These are phyloP conservation scores for Eilema sororculum DNA, from an alignment of 2,888 invertebrate species.

Conservation along the genomic window DNA sequence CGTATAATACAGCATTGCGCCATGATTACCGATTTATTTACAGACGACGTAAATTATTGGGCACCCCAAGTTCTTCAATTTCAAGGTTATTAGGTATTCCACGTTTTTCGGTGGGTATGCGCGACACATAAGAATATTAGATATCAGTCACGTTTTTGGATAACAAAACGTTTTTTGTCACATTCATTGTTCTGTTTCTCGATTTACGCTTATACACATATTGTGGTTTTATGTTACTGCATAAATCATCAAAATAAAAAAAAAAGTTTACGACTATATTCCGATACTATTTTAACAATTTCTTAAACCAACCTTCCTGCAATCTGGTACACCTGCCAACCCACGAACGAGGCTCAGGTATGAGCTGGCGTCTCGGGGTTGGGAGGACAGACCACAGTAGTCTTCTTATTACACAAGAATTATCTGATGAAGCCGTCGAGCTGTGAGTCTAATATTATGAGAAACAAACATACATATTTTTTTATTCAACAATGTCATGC, in stretches of 20 bases:
- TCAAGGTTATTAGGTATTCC: slow-evolving; percentile 1
- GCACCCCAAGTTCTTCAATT: slow-evolving; percentile 1
- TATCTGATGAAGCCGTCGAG: too few relatives aligned
- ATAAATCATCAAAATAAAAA: not conserved
- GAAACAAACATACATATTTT: not conserved
- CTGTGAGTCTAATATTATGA: too few relatives aligned
- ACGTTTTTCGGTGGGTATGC: slow-evolving; percentile 1
- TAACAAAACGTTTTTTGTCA: not conserved
- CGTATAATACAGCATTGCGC: slow-evolving; percentile 1
- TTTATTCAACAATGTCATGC: not conserved
- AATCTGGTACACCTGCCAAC: not conserved
- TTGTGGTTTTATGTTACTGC: not conserved
- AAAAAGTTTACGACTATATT: too few relatives aligned
- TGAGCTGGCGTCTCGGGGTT: too few relatives aligned
- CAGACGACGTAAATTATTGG: slow-evolving; percentile 2
- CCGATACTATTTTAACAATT: not conserved
- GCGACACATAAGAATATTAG: slow-evolving; percentile 4
- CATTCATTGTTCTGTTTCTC: not conserved
- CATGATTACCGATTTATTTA: slow-evolving; percentile 4
- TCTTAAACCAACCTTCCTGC: too few relatives aligned
- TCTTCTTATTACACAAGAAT: too few relatives aligned
- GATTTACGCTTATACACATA: not conserved
- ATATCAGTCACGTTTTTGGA: slow-evolving; percentile 1
- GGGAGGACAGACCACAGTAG: too few relatives aligned
- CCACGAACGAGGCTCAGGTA: too few relatives aligned